These are phyloP conservation scores for Pachyuromys duprasi DNA, from an alignment of 2,797 vertebrate genomes.

Conservation along the genomic window DNA sequence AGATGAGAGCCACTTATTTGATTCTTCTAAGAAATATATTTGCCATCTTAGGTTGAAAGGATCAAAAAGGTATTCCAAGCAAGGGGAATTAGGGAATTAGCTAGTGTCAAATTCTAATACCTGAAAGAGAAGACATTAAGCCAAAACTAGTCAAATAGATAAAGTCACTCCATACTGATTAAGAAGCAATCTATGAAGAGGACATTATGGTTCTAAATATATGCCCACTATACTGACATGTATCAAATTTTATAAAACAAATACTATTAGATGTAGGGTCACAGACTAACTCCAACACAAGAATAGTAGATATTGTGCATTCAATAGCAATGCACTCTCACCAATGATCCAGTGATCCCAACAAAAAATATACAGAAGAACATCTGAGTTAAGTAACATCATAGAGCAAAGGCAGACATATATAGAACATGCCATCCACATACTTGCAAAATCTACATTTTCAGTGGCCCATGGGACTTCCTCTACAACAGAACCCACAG, in stretches of 20 bases:
- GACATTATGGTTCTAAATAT: not conserved
- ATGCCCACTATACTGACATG: not conserved
- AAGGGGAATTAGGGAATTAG: not conserved
- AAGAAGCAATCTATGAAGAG: not conserved
- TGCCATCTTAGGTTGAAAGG: not conserved
- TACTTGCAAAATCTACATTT: not conserved
- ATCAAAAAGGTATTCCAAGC: not conserved
- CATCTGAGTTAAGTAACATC: not conserved
- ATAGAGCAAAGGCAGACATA: not conserved
- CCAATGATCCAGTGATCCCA: not conserved
- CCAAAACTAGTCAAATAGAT: not conserved
- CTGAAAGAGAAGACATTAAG: not conserved
- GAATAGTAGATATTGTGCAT: not conserved
- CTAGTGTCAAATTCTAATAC: not conserved
- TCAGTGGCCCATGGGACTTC: not conserved
- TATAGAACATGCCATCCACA: not conserved
- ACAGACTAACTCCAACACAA: not conserved
- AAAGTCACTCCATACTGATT: not conserved
- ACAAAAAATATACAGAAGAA: too few species aligned
- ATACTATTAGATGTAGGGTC: not conserved
- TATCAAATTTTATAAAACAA: not conserved
- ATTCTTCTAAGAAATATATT: not conserved
- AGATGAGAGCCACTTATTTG: not conserved
- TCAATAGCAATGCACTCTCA: not conserved
- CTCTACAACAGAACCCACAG: not conserved